Percentiles rank a stretch among this genome's conserved stretches.
These are phyloP conservation scores for Pogonomyrmex barbatus DNA, from an alignment of 1,140 invertebrate genomes.

Conservation along the genomic window DNA sequence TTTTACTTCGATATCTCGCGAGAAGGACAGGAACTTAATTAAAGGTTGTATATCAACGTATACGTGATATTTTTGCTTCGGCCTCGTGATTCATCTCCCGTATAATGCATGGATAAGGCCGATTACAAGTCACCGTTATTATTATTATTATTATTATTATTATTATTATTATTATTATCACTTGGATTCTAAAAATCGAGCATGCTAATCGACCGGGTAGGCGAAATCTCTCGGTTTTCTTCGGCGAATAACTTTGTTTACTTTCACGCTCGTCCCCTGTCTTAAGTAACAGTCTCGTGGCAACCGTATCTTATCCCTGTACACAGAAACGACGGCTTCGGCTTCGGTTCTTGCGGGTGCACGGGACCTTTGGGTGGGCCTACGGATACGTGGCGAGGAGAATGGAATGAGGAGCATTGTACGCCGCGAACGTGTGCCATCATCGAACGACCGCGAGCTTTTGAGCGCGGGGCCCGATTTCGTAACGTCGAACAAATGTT, in stretches of 20 bases:
- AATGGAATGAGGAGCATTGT: constrained; percentile 63
- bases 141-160: constrained; percentile 15
- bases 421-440: constrained; percentile 40
- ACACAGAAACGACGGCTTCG: constrained; percentile 53
- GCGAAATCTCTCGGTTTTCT: not conserved
- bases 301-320: constrained; percentile 63
- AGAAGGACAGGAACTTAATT: constrained; percentile 49
- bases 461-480: constrained; percentile 39
- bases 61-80: not conserved
- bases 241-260: constrained; percentile 30
- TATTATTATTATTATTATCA: constrained; percentile 17
- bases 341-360: not conserved
- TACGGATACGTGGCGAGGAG: constrained; percentile 68
- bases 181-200: constrained; percentile 7
- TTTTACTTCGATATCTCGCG: constrained; percentile 12
- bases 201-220: constrained; percentile 16
- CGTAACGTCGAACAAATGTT: constrained; percentile 65
- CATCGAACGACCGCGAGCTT: constrained; percentile 32
- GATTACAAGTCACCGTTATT: constrained; percentile 6
- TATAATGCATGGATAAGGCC: not conserved
- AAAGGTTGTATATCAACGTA: constrained; percentile 31
- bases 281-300: constrained; percentile 65
- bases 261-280: constrained; percentile 37
- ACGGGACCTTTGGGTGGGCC: constrained; percentile 68
- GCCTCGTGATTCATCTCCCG: not conserved